These are phyloP conservation scores for Branchellion lobata DNA, from an alignment of 2,888 invertebrate genomes.

Conservation along the genomic window DNA sequence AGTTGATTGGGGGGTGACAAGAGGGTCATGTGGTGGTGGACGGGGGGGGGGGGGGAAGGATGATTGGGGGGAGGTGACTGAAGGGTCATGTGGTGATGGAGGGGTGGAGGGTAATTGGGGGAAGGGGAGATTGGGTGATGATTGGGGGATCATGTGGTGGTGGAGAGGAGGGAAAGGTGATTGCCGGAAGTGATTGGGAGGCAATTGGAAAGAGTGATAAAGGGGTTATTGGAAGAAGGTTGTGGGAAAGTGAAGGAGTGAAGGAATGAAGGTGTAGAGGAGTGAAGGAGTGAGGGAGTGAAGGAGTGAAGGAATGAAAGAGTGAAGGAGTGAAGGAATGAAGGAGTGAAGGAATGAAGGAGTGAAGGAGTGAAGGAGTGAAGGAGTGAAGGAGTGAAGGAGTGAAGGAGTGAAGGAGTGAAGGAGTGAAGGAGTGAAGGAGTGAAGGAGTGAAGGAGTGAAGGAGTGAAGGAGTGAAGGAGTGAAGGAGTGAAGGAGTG, in stretches of 20 bases:
- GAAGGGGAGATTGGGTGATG: too few species aligned
- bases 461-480: too few species aligned
- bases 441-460: too few species aligned
- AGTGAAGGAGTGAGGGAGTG: constrained; percentile 6
- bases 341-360: constrained; percentile 8
- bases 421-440: too few species aligned
- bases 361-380: not conserved
- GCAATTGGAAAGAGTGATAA: not conserved
- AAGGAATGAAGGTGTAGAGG: not conserved
- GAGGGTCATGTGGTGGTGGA: too few species aligned
- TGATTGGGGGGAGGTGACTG: too few species aligned
- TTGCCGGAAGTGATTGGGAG: not conserved
- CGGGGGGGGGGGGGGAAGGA: too few species aligned
- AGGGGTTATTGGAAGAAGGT: not conserved
- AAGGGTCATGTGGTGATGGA: too few species aligned
- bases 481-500: too few species aligned
- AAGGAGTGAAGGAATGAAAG: not conserved
- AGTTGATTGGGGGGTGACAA: too few species aligned
- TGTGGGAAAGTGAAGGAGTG: not conserved
- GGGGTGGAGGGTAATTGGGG: not conserved
- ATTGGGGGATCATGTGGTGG: too few species aligned
- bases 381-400: not conserved
- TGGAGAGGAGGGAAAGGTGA: not conserved
- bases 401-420: too few species aligned
- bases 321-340: not conserved